Evolutionary conservation across 2,797 vertebrate species (phyloP), one percentile per base, ranked within the genome.

Genomic region (Gallirallus australis): DNA sequence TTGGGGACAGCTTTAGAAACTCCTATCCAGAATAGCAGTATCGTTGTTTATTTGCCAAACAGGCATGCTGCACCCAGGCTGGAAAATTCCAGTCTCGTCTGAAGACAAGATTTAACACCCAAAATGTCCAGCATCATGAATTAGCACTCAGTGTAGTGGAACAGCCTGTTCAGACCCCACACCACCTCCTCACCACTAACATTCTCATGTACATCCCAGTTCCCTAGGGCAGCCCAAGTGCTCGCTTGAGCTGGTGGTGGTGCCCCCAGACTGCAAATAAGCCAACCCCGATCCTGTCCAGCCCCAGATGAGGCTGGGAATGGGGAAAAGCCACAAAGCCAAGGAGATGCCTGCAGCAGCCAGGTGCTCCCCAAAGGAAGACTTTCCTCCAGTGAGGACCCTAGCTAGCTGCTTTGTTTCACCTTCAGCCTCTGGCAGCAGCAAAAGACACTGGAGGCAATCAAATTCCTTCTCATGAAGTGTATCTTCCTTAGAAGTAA

Each of bases 151-250:
- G 0, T 8, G 17, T 15, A 14, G 12, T 11, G 14, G 4, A 20
- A 27, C 60, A 64, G 61, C 25, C 72, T 66, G 10, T 19, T 28
- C n/a, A 53, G 30, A 69, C 3, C 35, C 31, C 24, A 19, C 60
- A 20, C 39, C 30, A 1, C 19, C 54, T 89, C 28, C 45, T 75
- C 1, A 0, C 6, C 0, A 0, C 6, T 3, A 31, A 27, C 40
- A 82, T 50, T 77, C n/a, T 37, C 9, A 1, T 3, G 15, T 31
- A 85, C 4, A 4, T 3, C 12, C 6, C 8, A 9, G 7, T 16
- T 76, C 10, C 20, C 5, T 31, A 28, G 1, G 31, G 40, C 42
- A 85, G 24, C 16, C 24, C 25, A 63, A 61, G 53, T 11, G 11
- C 23, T 81, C 23, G 16, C 9, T 47, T n/a, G 23, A 66, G 28